Base-by-base conservation (phyloP, 2,113 vertebrate species). In the Labeo rohita region DNA sequence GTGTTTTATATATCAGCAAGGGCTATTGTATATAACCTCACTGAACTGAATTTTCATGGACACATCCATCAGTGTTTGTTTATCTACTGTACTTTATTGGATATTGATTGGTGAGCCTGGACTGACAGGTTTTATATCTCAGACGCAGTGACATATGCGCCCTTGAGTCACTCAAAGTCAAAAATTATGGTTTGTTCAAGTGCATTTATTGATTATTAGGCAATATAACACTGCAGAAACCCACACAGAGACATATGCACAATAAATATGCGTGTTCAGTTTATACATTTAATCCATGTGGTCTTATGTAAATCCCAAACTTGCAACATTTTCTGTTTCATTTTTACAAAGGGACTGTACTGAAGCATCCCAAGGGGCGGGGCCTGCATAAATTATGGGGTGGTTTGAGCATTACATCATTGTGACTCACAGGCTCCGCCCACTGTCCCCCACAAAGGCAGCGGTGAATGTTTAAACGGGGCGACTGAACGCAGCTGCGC, bases 131-230 rank as follows among this genome's bases (percentile, higher is more conserved):
- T 92, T 91, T 65, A 89, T 85, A 66, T 80, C 52, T 86, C 74
- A 47, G 76, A 43, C 61, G 89, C n/a, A 23, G 0, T 75, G 77
- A 74, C 72, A 56, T 73, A 85, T 87, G 89, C 12, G 87, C 90
- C 90, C 89, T 92, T 94, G 90, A 91, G 88, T 93, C 90, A 91
- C 86, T 52, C 47, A 5, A 61, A 79, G 77, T 61, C 12, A 47
- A 68, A 15, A 68, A 50, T 43, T 18, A 63, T 12, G 13, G 34
- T 21, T 72, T 28, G 43, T 76, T 39, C 45, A 72, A 21, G 12
- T 39, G 47, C 7, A 76, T 66, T 28, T 72, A 79, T 87, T 9
- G 54, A 23, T 79, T 54, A 80, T 78, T 52, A 28, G 45, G 45
- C 6, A 8, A 80, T 45, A 10, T 6, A 10, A 13, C 9, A 45